Base-by-base conservation (phyloP, 2,888 invertebrate species). In the Dasysyrphus tricinctus region DNA sequence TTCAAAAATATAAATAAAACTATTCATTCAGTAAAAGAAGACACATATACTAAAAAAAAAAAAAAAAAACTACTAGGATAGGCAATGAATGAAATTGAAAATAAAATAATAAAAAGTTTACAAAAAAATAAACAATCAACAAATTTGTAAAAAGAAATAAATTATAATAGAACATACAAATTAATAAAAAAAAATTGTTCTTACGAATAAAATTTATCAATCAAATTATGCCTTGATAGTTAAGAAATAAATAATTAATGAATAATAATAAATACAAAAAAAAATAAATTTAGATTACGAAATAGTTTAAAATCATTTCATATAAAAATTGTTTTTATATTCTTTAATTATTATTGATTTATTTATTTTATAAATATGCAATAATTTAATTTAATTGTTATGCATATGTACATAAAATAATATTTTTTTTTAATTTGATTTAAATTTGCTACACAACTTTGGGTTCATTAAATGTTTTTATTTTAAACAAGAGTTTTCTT, bases 141-240 rank as follows among this genome's bases (percentile, higher is more conserved):
- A 73, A 65, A 63, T 70, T 72, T 80, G 80, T 76, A 70, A 75
- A 75, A 42, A 44, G 6, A 6, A 51, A 32, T 24, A 57, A 59
- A 37, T 49, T 56, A 54, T 54, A 49, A 73, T 73, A 69, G 39
- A 34, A 56, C 32, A 72, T 44, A 24, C 29, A 72, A 57, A 57
- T 24, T 42, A 57, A 72, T 34, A 49, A 67, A 49, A 49, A 49
- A 49, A 39, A 61, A 75, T 70, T 75, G 78, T 86, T 86, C 78
- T 82, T 67, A 82, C 74, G 81, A 88, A 86, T 86, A 84, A 88
- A 89, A 88, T 89, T 89, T 90, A 89, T 89, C 89, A 89, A 89
- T 90, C 90, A 90, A 90, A 90, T 89, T 90, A 89, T 90, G 90
- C 90, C 90, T 90, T 90, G 89, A 89, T 90, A 90, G 90, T 88